Base-by-base conservation (phyloP, 2,888 invertebrate species). In the Cetonia aurata region DNA sequence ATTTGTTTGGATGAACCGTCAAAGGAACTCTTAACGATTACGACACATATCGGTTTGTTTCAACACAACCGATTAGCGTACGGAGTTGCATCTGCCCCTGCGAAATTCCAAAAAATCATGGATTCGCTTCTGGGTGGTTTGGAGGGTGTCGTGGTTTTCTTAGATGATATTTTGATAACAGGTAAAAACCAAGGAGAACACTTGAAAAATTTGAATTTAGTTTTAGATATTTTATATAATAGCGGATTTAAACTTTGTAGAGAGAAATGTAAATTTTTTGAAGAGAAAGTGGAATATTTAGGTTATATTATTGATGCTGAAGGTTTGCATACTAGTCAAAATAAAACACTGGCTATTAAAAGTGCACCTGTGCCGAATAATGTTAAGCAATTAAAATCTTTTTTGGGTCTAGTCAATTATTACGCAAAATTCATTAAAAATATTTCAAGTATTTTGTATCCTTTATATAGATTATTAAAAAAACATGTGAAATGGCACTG, bases 41-140 rank as follows among this genome's bases (percentile, higher is more conserved):
- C 65, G 48, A 75, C 75, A 1, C 72, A 73, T 60, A 69, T 71
- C 50, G 72, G 74, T 12, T 44, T 75, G 33, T 75, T 68, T 57
- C 4, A 53, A 15, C 67, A 65, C 52, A 74, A 41, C 2, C 56
- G 75, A 56, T 48, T 74, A 48, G 69, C 73, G 31, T 76, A 68
- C 33, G 57, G 52, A 53, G 52, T 62, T 25, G 55, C 65, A 6
- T 37, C 50, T 10, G 67, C 70, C 65, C 67, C 72, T 10, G 50
- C 33, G 6, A 33, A 33, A 33, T n/a, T n/a, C n/a, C n/a, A n/a
- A n/a, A n/a, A n/a, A n/a, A n/a, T n/a, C n/a, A n/a, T n/a, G n/a
- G n/a, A 6, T 33, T 33, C 33, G 3, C 33, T 33, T 33, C 6
- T 33, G 6, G 33, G 6, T 33, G 33, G 33, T 33, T 33, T 33